Conservation (phyloP, 1,140 invertebrate species). For the Drosophila funebris region DNA sequence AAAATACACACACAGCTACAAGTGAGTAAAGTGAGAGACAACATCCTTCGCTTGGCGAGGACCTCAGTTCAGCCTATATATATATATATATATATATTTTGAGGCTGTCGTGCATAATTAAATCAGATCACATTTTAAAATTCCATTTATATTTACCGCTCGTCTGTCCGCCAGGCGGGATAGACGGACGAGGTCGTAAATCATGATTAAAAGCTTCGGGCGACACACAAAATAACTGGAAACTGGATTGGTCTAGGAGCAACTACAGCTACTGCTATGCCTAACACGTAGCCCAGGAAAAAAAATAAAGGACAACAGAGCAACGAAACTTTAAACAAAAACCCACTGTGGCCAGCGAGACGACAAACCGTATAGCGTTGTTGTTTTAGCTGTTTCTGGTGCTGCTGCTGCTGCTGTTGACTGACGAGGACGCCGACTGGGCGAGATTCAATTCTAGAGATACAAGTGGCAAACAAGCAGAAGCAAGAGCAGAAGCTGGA, state of each 20-base stretch:
- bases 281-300: conserved; percentile 69
- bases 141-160: conserved; percentile 83
- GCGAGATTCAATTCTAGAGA: conserved; percentile 76
- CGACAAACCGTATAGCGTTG: conserved; percentile 43
- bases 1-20: conserved; percentile 31
- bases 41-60: neutral
- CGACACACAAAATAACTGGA: conserved; percentile 53
- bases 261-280: conserved; percentile 53
- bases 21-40: conserved; percentile 32
- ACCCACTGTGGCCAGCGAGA: conserved; percentile 64
- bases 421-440: conserved; percentile 58
- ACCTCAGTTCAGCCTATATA: conserved; percentile 16
- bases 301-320: conserved; percentile 13
- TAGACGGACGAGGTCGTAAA: conserved; percentile 71
- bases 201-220: conserved; percentile 83
- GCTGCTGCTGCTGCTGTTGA: conserved; percentile 22
- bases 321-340: conserved; percentile 68
- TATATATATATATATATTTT: too few species aligned
- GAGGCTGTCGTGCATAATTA: conserved; percentile 76
- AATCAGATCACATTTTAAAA: conserved; percentile 83
- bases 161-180: conserved; percentile 48
- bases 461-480: conserved; percentile 75
- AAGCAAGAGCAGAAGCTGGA: conserved; percentile 31
- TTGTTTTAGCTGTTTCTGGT: conserved; percentile 18
- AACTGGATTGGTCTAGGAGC: conserved; percentile 22